Percentiles rank a stretch among this genome's conserved stretches.
Evolutionary conservation across 2,888 invertebrate species (phyloP).

Genomic region (Drosophila niveifrons): DNA sequence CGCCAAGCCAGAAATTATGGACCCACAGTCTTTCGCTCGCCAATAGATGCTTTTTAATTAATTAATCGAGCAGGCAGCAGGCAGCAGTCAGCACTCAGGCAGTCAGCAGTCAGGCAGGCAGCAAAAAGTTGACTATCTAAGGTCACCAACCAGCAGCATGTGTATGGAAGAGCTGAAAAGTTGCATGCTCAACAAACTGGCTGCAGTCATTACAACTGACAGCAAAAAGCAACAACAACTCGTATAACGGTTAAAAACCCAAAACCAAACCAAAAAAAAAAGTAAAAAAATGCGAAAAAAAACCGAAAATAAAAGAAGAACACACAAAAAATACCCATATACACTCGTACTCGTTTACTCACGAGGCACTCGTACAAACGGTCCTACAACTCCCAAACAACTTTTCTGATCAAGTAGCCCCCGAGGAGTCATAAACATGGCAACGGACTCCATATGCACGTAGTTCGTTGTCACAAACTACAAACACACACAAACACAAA

Average conservation of each 20-base stretch:
- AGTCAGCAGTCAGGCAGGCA: not conserved
- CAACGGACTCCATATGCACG: slow-evolving; percentile 61
- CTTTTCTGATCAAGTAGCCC: slow-evolving; percentile 78
- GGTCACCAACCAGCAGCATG: slow-evolving; percentile 13
- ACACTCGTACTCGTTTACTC: slow-evolving; percentile 1
- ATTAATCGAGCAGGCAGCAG: slow-evolving; percentile 44
- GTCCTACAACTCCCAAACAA: slow-evolving; percentile 69
- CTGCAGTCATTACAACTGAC: slow-evolving; percentile 26
- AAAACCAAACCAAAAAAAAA: not conserved
- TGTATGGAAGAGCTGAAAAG: slow-evolving; percentile 10
- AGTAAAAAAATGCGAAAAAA: not conserved
- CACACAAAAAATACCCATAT: not conserved
- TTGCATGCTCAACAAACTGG: slow-evolving; percentile 36
- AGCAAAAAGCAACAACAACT: slow-evolving; percentile 13
- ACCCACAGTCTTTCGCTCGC: slow-evolving; percentile 9
- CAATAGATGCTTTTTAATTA: slow-evolving; percentile 66
- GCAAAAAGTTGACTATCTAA: not conserved
- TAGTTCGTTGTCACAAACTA: slow-evolving; percentile 22
- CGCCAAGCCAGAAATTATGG: not conserved
- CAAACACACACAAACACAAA: slow-evolving; percentile 24
- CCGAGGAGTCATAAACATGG: slow-evolving; percentile 78
- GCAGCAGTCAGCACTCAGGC: too few species aligned
- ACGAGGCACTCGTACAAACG: slow-evolving; percentile 35
- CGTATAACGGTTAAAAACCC: not conserved
- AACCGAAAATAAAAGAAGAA: not conserved